Conservation (phyloP, 2,113 vertebrate genomes). For the Todiramphus chloris region DNA sequence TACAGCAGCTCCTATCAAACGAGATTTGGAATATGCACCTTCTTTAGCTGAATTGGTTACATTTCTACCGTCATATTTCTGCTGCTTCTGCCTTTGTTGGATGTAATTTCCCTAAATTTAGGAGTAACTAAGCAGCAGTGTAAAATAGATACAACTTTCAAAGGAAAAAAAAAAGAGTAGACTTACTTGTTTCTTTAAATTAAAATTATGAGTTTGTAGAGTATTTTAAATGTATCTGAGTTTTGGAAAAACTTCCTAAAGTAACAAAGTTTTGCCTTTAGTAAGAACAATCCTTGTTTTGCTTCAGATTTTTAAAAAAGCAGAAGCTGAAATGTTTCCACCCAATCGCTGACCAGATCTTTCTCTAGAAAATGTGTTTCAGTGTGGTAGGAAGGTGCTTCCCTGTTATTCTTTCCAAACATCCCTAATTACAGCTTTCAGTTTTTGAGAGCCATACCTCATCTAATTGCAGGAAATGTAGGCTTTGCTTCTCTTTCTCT, state of each 20-base stretch:
- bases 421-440: slow-evolving; percentile 47
- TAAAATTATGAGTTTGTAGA: background rate
- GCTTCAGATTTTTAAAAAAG: background rate
- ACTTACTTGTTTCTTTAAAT: background rate
- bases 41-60: background rate
- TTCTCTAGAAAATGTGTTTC: background rate
- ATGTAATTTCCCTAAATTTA: background rate
- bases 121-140: background rate
- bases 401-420: slow-evolving; percentile 1
- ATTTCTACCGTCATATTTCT: background rate
- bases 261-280: background rate
- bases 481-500: slow-evolving; percentile 4
- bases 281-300: background rate
- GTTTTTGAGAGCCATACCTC: slow-evolving; percentile 27
- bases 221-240: background rate
- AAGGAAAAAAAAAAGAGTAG: background rate
- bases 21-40: background rate
- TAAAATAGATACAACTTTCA: background rate
- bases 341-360: background rate
- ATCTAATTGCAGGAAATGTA: slow-evolving; percentile 43
- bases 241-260: background rate
- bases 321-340: background rate
- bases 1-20: background rate
- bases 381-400: background rate
- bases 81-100: background rate